Evolutionary conservation across 2,888 invertebrate genomes (phyloP).

Genomic region (Melitaea athalia): DNA sequence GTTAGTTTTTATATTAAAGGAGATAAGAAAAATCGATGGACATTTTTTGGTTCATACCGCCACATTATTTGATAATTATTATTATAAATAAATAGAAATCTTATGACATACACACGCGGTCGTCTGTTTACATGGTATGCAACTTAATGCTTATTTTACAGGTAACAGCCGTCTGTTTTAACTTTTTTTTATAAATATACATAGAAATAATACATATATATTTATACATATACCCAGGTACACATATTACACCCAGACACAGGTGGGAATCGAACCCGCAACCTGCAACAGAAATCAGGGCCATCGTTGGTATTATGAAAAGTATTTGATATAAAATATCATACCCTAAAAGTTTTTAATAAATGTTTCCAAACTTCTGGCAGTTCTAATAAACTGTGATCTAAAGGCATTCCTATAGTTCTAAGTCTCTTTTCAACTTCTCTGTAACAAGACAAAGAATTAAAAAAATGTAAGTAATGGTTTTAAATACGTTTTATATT

Average conservation of each 20-base stretch:
- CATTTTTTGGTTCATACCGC: neutral
- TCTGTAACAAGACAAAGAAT: constrained; percentile 44
- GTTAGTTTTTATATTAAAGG: neutral
- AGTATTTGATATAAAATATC: constrained; percentile 2
- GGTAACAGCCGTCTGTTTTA: no score
- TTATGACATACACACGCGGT: no score
- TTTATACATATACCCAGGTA: no score
- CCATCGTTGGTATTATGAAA: neutral
- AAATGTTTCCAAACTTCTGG: constrained; percentile 70
- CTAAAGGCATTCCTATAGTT: constrained; percentile 61
- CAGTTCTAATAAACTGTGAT: constrained; percentile 67
- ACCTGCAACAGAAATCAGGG: no score
- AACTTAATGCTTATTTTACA: no score
- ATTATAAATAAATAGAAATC: no score
- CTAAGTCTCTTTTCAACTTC: constrained; percentile 71
- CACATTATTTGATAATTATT: neutral
- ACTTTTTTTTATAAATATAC: no score
- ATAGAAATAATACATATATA: no score
- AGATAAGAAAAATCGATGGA: constrained; percentile 1
- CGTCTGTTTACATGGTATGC: no score
- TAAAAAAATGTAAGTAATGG: neutral
- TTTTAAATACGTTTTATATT: neutral
- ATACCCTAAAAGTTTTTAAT: constrained; percentile 68
- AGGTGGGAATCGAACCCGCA: no score
- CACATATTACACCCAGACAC: no score